These are phyloP conservation scores for Microtus oregoni DNA, from an alignment of 2,113 vertebrate species.

Conservation along the genomic window DNA sequence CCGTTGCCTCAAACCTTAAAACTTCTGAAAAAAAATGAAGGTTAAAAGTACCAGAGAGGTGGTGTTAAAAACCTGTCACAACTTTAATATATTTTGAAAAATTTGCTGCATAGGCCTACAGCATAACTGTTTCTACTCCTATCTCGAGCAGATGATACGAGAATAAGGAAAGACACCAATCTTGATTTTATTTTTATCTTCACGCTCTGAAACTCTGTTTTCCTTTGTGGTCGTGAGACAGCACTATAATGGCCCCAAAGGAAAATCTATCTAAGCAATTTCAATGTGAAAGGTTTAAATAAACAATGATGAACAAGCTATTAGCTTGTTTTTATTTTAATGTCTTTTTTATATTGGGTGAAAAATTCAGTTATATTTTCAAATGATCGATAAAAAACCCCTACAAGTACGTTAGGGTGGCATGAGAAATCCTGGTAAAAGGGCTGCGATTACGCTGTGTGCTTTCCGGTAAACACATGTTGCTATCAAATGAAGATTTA, in stretches of 20 bases:
- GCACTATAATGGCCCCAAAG: not conserved
- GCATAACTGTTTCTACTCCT: conserved; percentile 46
- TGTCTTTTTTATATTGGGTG: conserved; percentile 60
- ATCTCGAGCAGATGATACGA: conserved; percentile 33
- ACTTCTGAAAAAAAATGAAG: conserved; percentile 28
- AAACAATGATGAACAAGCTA: conserved; percentile 70
- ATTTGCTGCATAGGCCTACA: not conserved
- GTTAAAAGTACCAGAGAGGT: conserved; percentile 26
- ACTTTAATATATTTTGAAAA: conserved; percentile 68
- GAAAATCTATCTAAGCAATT: conserved; percentile 69
- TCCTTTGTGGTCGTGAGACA: conserved; percentile 46
- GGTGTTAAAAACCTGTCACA: conserved; percentile 37
- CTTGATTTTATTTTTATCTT: conserved; percentile 26
- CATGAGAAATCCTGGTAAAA: conserved; percentile 54
- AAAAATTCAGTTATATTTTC: conserved; percentile 66
- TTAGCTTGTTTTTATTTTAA: conserved; percentile 66
- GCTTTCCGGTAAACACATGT: conserved; percentile 21
- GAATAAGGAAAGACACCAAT: conserved; percentile 26
- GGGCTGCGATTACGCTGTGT: conserved; percentile 16
- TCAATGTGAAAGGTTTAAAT: conserved; percentile 67
- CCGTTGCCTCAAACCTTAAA: conserved; percentile 28
- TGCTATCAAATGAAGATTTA: conserved; percentile 46
- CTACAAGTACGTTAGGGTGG: conserved; percentile 55
- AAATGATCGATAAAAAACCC: conserved; percentile 56
- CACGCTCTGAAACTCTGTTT: conserved; percentile 48